Percentiles rank a stretch among this genome's conserved stretches.
Conservation (phyloP, 2,888 invertebrate genomes). For the Aplocera efformata region DNA sequence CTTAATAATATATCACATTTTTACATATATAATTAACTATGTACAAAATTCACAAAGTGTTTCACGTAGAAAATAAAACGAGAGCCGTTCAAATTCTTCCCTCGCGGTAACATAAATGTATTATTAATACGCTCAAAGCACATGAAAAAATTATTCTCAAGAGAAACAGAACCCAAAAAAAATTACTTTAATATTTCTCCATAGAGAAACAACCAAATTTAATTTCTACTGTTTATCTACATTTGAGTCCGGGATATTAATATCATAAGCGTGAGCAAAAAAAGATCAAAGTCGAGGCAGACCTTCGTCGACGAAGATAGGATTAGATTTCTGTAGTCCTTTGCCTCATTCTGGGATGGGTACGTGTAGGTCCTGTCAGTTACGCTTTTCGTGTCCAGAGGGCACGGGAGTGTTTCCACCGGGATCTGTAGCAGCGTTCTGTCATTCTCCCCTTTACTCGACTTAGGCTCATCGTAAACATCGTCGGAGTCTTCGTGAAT, state of each 20-base stretch:
- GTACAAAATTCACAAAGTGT: slow-evolving; percentile 25
- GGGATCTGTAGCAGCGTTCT: slow-evolving; percentile 77
- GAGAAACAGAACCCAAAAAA: slow-evolving; percentile 31
- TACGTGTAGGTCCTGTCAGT: slow-evolving; percentile 79
- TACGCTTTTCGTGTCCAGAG: slow-evolving; percentile 81
- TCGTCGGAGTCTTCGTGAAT: slow-evolving; percentile 67
- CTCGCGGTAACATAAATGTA: slow-evolving; percentile 6
- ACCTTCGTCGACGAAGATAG: slow-evolving; percentile 44
- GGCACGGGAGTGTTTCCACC: slow-evolving; percentile 80
- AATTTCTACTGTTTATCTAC: slow-evolving; percentile 32
- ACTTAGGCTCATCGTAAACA: slow-evolving; percentile 63
- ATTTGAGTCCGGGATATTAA: slow-evolving; percentile 39
- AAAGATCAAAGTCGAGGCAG: slow-evolving; percentile 32
- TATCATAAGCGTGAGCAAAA: slow-evolving; percentile 38
- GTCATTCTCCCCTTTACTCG: slow-evolving; percentile 62
- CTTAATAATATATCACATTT: slow-evolving; percentile 46
- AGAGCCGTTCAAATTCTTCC: slow-evolving; percentile 16
- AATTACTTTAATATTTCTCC: slow-evolving; percentile 30
- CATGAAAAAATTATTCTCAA: slow-evolving; percentile 15
- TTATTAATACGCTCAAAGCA: slow-evolving; percentile 31
- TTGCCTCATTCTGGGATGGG: slow-evolving; percentile 80
- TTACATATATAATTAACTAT: slow-evolving; percentile 33
- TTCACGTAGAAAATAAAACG: slow-evolving; percentile 14
- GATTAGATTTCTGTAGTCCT: slow-evolving; percentile 73
- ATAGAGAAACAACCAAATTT: slow-evolving; percentile 27